Base-by-base conservation (phyloP, 2,888 invertebrate genomes). In the Notodonta dromedarius region DNA sequence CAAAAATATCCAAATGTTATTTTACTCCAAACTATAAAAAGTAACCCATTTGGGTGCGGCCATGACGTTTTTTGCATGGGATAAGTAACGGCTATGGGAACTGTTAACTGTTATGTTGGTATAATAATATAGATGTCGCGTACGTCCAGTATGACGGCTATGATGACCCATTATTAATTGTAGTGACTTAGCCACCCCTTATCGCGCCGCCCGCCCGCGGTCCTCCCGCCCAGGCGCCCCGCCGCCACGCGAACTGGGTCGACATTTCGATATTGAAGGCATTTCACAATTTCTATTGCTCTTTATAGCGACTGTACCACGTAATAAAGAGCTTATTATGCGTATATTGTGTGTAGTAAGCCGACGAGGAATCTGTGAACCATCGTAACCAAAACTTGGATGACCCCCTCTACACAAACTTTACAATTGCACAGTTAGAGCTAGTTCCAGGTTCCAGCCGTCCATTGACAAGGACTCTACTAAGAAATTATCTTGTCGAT, bases 251-350 rank as follows among this genome's bases (percentile, higher is more conserved):
- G 80, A 90, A 87, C 86, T 89, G 78, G 90, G 90, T 87, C 90
- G 87, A 85, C 90, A 88, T 89, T 90, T 89, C 90, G 88, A 90
- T 89, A 89, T 86, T 85, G 87, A 86, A 89, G 88, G 86, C 89
- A 89, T 90, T 90, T 89, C 87, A 89, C 88, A 87, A 89, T 87
- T 88, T 87, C 88, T 85, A 87, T 87, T 86, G 87, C 84, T 84
- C 83, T 86, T 85, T 88, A 88, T 78, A 75, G 83, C 82, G 79
- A 84, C 79, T 84, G 83, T 84, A 85, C 82, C 82, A 80, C 75
- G 85, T 84, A 86, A 87, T 89, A 89, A 89, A 88, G 80, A 82
- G 82, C 83, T 83, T 86, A 86, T 85, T 84, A 83, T 82, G 70
- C 80, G 76, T 81, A 80, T 82, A 80, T 82, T 80, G 77, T 78